Evolutionary conservation across 2,113 vertebrate species (phyloP).

Genomic region (Fulica atra): DNA sequence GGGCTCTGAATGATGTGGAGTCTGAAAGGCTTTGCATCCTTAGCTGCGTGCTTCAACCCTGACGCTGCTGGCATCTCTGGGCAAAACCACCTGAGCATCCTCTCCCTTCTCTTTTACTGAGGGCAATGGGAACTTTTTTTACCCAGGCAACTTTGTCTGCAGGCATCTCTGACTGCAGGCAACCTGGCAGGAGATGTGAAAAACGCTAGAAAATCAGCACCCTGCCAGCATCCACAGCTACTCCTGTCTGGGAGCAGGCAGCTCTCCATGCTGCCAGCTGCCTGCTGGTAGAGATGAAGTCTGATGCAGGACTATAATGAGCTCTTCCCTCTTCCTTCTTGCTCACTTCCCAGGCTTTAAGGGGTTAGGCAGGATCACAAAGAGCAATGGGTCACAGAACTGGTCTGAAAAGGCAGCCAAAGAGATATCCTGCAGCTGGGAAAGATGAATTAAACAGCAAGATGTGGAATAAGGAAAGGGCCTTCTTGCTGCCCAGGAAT

Average conservation of each 20-base stretch:
- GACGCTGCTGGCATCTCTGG: neutral
- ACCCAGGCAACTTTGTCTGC: neutral
- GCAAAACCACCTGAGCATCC: neutral
- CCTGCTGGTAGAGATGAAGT: neutral
- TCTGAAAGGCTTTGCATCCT: neutral
- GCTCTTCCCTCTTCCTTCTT: neutral
- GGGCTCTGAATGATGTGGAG: neutral
- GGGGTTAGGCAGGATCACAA: accelerated
- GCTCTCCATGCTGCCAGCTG: neutral
- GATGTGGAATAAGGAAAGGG: neutral
- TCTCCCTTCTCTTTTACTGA: neutral
- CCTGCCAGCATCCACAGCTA: neutral
- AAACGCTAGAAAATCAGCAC: neutral
- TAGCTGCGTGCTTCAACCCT: neutral
- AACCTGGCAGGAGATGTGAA: neutral
- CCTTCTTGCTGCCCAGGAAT: neutral
- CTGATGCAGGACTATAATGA: neutral
- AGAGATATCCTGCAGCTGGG: neutral
- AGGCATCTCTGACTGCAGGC: neutral
- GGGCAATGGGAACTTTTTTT: neutral
- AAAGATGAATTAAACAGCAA: neutral
- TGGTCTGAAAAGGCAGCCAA: neutral
- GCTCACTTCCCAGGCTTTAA: accelerated
- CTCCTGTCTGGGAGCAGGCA: neutral
- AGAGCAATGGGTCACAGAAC: neutral